These are phyloP conservation scores for Lordiphosa mommai DNA, from an alignment of 1,140 invertebrate species.

Conservation along the genomic window DNA sequence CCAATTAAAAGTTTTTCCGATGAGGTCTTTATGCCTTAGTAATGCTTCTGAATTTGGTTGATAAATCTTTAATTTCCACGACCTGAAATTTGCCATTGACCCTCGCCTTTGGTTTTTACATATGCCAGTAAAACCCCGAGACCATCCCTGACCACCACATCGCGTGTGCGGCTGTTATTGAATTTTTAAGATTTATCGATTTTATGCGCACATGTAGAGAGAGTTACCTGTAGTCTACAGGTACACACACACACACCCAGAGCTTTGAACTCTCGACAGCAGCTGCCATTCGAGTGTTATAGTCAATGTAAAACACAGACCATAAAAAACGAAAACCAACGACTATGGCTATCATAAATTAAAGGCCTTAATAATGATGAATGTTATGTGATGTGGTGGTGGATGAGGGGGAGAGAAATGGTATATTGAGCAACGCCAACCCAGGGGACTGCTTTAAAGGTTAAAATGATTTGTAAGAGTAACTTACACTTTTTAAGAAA, in stretches of 20 bases:
- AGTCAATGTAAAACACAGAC: slow-evolving; percentile 71
- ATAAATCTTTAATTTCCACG: slow-evolving; percentile 60
- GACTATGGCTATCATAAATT: slow-evolving; percentile 64
- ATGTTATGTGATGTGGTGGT: slow-evolving; percentile 23
- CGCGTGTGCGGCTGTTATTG: slow-evolving; percentile 68
- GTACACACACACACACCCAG: slow-evolving; percentile 15
- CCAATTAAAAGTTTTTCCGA: slow-evolving; percentile 58
- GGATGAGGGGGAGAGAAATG: neutral
- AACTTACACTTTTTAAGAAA: neutral
- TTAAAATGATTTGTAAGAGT: slow-evolving; percentile 24
- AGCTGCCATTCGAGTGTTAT: slow-evolving; percentile 66
- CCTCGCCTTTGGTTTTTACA: slow-evolving; percentile 48
- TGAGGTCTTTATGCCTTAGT: slow-evolving; percentile 1
- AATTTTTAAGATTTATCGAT: slow-evolving; percentile 77
- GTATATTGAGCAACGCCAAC: neutral
- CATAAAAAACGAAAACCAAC: slow-evolving; percentile 64
- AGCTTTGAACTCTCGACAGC: slow-evolving; percentile 60
- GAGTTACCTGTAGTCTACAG: slow-evolving; percentile 9
- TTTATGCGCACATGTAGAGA: slow-evolving; percentile 53
- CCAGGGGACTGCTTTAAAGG: slow-evolving; percentile 21
- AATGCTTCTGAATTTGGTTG: slow-evolving; percentile 15
- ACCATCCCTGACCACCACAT: neutral
- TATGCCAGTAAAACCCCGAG: slow-evolving; percentile 9
- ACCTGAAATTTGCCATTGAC: slow-evolving; percentile 65
- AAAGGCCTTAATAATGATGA: slow-evolving; percentile 73